Evolutionary conservation across 1,140 invertebrate species (phyloP).

Genomic region (Penaeus chinensis): DNA sequence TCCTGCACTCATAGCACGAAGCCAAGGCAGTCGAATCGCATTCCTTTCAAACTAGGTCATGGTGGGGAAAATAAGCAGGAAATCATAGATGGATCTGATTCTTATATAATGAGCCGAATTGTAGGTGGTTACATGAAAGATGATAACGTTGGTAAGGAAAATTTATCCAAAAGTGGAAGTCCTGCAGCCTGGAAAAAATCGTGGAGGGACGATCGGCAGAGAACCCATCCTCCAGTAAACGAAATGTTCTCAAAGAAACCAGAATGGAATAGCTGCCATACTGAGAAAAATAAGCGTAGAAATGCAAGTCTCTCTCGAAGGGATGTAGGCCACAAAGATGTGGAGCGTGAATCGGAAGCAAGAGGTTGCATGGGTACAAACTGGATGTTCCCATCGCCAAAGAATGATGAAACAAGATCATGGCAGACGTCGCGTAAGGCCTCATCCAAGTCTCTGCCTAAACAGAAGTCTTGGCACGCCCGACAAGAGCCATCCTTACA

Average conservation of each 20-base stretch:
- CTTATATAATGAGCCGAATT: slow-evolving; percentile 36
- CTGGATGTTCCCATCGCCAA: background rate
- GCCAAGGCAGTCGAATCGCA: slow-evolving; percentile 15
- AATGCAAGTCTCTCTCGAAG: slow-evolving; percentile 8
- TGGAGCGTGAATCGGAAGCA: slow-evolving; percentile 17
- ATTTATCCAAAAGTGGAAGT: slow-evolving; percentile 1
- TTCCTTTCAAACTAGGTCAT: background rate
- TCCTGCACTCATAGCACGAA: slow-evolving; percentile 38
- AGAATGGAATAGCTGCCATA: slow-evolving; percentile 28
- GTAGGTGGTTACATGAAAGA: slow-evolving; percentile 24
- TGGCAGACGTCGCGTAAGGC: slow-evolving; percentile 28
- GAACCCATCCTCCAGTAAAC: slow-evolving; percentile 4
- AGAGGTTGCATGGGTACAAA: slow-evolving; percentile 19
- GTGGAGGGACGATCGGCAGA: slow-evolving; percentile 7
- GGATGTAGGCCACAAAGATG: slow-evolving; percentile 25
- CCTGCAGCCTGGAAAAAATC: slow-evolving; percentile 20
- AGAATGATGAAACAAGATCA: slow-evolving; percentile 28
- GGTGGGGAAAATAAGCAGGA: slow-evolving; percentile 35
- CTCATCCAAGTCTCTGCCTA: slow-evolving; percentile 37
- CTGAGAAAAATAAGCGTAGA: slow-evolving; percentile 42
- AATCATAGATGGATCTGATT: slow-evolving; percentile 15
- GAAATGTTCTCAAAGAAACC: slow-evolving; percentile 40
- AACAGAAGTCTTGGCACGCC: slow-evolving; percentile 30
- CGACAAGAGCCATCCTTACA: slow-evolving; percentile 28
- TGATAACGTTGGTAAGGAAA: slow-evolving; percentile 8